Evolutionary conservation across 2,797 vertebrate genomes (phyloP).

Genomic region (Chiroxiphia lanceolata): DNA sequence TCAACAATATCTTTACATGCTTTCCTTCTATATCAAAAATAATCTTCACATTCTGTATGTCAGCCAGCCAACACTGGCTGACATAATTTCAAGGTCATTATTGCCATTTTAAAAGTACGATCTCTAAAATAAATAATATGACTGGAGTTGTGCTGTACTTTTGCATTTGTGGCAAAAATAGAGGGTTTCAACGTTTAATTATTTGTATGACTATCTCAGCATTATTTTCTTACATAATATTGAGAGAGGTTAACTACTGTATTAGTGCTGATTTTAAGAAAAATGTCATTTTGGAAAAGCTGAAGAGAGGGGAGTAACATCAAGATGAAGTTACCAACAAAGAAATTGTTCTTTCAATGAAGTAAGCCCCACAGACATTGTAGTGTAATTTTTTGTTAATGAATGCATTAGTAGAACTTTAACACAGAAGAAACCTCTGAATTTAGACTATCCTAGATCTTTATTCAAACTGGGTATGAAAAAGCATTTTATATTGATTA

Average conservation of each 20-base stretch:
- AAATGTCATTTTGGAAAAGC: neutral
- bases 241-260: slow-evolving; percentile 49
- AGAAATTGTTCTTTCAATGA: slow-evolving; percentile 39
- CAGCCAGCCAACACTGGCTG: neutral
- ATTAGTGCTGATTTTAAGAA: slow-evolving; percentile 49
- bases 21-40: neutral
- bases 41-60: neutral
- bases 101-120: neutral
- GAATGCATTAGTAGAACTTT: slow-evolving; percentile 53
- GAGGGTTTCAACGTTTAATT: neutral
- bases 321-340: slow-evolving; percentile 53
- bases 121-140: neutral
- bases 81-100: neutral
- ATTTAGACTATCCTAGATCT: slow-evolving; percentile 43
- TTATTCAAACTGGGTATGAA: slow-evolving; percentile 48
- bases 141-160: neutral
- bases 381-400: slow-evolving; percentile 57
- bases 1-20: neutral
- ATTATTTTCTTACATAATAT: slow-evolving; percentile 52
- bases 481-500: slow-evolving; percentile 62
- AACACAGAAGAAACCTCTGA: neutral
- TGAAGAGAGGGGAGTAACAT: slow-evolving; percentile 1
- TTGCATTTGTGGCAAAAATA: neutral
- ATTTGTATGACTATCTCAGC: neutral
- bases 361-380: slow-evolving; percentile 46